Percentiles rank a stretch among this genome's conserved stretches.
These are phyloP conservation scores for Orthosia incerta DNA, from an alignment of 2,888 invertebrate genomes.

Conservation along the genomic window DNA sequence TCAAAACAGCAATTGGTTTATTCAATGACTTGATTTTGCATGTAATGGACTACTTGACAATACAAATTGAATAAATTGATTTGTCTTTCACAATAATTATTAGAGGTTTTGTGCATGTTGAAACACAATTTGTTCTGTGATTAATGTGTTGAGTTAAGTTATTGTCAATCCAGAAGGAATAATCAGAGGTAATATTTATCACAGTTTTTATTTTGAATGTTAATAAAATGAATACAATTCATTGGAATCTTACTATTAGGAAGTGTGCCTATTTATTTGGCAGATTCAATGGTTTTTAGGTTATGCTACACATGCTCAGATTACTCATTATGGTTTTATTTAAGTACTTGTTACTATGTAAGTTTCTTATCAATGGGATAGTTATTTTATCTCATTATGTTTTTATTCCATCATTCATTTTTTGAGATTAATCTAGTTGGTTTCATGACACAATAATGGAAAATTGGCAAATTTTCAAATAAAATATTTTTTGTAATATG, in stretches of 20 bases:
- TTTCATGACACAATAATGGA: neutral
- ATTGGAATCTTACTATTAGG: constrained; percentile 15
- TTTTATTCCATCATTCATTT: neutral
- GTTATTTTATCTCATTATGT: neutral
- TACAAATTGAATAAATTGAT: constrained; percentile 38
- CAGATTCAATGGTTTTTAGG: constrained; percentile 46
- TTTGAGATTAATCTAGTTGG: constrained; percentile 15
- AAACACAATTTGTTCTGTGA: constrained; percentile 39
- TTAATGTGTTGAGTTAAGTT: constrained; percentile 12
- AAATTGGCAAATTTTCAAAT: too few species aligned
- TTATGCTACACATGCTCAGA: constrained; percentile 59
- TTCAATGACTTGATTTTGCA: constrained; percentile 48
- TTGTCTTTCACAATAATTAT: constrained; percentile 33
- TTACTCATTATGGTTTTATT: constrained; percentile 9
- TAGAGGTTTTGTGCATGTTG: constrained; percentile 49
- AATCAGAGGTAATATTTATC: constrained; percentile 10
- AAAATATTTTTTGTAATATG: too few species aligned
- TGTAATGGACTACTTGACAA: constrained; percentile 38
- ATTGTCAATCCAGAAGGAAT: neutral
- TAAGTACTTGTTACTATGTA: neutral
- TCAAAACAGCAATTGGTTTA: constrained; percentile 36
- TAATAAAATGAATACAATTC: constrained; percentile 6
- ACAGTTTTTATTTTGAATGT: neutral
- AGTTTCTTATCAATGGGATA: neutral
- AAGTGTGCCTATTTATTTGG: constrained; percentile 31